A percentile compares a stretch with the other conserved stretches of the same genome.
Conservation (phyloP, 2,797 vertebrate genomes). For the Calcarius lapponicus region DNA sequence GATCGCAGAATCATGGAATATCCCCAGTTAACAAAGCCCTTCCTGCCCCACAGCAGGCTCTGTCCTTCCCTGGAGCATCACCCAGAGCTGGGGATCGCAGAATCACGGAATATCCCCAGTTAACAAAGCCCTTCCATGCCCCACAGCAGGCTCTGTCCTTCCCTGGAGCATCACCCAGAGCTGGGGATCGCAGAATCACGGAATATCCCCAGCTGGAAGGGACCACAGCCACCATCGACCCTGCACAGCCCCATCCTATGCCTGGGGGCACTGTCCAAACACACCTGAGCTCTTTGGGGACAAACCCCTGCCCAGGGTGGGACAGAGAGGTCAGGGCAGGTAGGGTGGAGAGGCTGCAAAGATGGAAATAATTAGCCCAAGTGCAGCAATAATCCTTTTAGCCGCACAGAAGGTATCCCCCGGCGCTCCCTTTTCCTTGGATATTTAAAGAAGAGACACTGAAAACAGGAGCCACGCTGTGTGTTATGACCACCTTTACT, state of each 20-base stretch:
- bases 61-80: no score
- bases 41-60: no score
- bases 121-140: no score
- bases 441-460: not conserved
- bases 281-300: fast-evolving
- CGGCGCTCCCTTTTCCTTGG: not conserved
- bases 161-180: not conserved
- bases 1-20: no score
- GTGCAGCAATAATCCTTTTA: not conserved
- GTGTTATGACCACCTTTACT: not conserved
- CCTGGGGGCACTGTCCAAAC: not conserved
- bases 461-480: not conserved
- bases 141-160: not conserved
- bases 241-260: not conserved
- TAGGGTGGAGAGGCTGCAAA: not conserved
- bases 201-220: not conserved
- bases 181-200: fast-evolving
- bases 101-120: no score
- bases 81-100: no score
- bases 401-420: not conserved
- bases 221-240: fast-evolving
- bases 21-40: no score
- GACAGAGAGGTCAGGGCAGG: not conserved
- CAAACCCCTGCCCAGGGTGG: not conserved
- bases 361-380: constrained; percentile 35